Base-by-base conservation (phyloP, 35 echinoderm and acorn worm species). In the Acanthaster planci region DNA sequence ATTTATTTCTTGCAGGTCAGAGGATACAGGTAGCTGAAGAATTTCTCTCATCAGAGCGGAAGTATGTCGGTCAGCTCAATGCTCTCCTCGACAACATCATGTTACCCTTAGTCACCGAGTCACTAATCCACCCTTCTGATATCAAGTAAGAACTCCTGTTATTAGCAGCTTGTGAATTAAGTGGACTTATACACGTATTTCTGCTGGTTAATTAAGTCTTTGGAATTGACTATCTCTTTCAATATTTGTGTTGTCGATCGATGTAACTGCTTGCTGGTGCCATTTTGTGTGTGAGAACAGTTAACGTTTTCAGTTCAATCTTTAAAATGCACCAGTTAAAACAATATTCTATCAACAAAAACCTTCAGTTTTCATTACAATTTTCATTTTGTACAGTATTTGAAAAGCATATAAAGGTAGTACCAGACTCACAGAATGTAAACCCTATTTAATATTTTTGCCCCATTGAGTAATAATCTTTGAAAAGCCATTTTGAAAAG, bases 21-120 rank as follows among this genome's bases (percentile, higher is more conserved):
- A 77, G 84, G 34, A 14, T 39, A 50, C 37, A 32, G 17, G 6
- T 86, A 14, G 84, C 58, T 22, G 40, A 86, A 36, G 52, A 68
- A 27, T 47, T 86, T 39, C 37, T 86, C 17, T 42, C 44, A 8
- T 86, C 84, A 19, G 84, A 86, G 68, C 8, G 75, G 34, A 86
- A 34, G n/a, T 86, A 86, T 47, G 84, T 86, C 18, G 75, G 64
- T 18, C 68, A 86, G 67, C 68, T 86, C 16, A 68, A 76, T 32
- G 76, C 76, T 16, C 50, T 86, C 23, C 72, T 53, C 26, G 84
- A 86, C 29, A 47, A 76, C 38, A 77, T 86, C 67, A 78, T 86
- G 15, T 76, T 77, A 18, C 84, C 84, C 18, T 68, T 86, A 18
- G 84, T 78, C 19, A 77, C 76, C n/a, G 84, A 86, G 51, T 86